phyloP scores from a whole-genome alignment of 2,888 invertebrate species.

The Drosophila quinaria region DNA sequence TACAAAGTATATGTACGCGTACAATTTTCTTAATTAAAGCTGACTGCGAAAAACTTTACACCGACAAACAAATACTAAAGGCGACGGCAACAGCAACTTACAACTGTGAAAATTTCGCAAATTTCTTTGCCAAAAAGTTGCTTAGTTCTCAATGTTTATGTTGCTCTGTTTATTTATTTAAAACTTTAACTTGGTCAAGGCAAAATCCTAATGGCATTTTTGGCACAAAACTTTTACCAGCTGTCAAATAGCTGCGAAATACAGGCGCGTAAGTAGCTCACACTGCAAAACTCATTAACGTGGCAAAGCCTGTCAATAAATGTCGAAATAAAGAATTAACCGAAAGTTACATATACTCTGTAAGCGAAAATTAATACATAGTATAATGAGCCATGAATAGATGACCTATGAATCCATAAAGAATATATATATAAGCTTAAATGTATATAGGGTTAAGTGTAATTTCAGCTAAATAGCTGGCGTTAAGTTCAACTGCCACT shows the following conservation, averaged over 20 bases:
- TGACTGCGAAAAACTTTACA: constrained; percentile 34
- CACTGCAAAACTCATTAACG: constrained; percentile 50
- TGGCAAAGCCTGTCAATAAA: constrained; percentile 44
- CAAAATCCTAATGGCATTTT: constrained; percentile 65
- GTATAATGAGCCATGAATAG: not conserved
- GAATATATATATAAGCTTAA: not conserved
- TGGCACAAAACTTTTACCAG: constrained; percentile 40
- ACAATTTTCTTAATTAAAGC: constrained; percentile 56
- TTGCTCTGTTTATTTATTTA: constrained; percentile 42
- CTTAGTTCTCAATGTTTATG: constrained; percentile 42
- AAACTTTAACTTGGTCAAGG: constrained; percentile 63
- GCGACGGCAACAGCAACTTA: constrained; percentile 6
- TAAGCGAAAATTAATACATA: constrained; percentile 1
- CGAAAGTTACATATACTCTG: constrained; percentile 12
- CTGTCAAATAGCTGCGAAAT: constrained; percentile 36
- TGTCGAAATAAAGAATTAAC: not conserved
- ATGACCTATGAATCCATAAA: not conserved
- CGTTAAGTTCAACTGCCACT: not conserved
- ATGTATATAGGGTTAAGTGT: not conserved
- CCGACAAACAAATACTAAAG: constrained; percentile 17
- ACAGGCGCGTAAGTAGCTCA: constrained; percentile 27
- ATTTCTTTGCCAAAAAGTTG: constrained; percentile 44
- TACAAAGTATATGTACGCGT: constrained; percentile 10
- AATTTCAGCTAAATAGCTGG: not conserved
- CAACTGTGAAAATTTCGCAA: constrained; percentile 40